Conservation (phyloP, 2,113 vertebrate species). For the Oreocharis arfaki region DNA sequence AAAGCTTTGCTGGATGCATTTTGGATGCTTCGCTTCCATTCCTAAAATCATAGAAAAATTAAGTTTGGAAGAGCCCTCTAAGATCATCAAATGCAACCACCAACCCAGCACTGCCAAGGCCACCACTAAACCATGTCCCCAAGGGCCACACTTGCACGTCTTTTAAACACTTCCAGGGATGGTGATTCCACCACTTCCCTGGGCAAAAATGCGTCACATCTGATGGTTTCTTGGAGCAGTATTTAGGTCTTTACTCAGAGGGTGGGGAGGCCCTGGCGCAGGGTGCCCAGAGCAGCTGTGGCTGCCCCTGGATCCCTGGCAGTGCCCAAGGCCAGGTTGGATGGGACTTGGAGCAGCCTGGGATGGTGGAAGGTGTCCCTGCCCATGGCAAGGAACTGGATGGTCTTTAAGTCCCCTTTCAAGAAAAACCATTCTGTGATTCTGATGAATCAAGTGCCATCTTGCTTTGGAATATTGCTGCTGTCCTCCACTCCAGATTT, state of each 20-base stretch:
- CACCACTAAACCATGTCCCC: neutral
- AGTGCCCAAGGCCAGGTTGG: neutral
- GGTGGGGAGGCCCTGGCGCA: accelerated
- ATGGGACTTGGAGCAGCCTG: accelerated
- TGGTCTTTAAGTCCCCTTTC: accelerated
- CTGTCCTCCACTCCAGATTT: neutral
- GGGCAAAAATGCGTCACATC: neutral
- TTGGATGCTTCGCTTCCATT: neutral
- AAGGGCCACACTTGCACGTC: neutral
- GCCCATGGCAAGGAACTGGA: neutral
- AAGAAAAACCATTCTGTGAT: neutral
- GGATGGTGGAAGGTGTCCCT: neutral
- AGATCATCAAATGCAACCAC: neutral
- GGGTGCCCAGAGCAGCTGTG: neutral
- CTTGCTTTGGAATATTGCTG: neutral
- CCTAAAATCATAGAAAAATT: neutral
- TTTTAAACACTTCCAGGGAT: neutral
- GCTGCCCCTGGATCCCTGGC: neutral
- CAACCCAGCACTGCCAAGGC: neutral
- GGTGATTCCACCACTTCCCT: neutral
- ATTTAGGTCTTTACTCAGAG: neutral
- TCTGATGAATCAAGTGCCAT: neutral
- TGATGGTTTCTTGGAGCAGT: neutral
- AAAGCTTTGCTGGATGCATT: neutral
- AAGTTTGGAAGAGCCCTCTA: neutral